Evolutionary conservation across 2,888 invertebrate genomes (phyloP).

Genomic region (Halictus quadricinctus): DNA sequence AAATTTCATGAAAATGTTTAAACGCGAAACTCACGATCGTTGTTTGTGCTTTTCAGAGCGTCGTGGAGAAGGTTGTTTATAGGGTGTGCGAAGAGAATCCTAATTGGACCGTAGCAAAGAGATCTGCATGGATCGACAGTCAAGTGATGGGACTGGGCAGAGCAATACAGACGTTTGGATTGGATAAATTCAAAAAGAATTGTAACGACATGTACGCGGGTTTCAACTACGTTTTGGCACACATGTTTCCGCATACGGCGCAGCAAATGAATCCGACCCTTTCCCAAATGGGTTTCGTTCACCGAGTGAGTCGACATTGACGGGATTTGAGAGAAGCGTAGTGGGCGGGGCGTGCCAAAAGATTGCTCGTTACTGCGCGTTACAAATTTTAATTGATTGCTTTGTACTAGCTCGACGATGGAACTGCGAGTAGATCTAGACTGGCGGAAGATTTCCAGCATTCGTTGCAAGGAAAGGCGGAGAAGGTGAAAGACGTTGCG

Average conservation of each 20-base stretch:
- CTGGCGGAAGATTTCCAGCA: constrained; percentile 79
- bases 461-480: constrained; percentile 80
- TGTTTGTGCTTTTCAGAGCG: constrained; percentile 85
- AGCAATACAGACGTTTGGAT: constrained; percentile 94
- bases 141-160: constrained; percentile 93
- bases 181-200: constrained; percentile 95
- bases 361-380: neutral
- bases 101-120: constrained; percentile 89
- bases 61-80: constrained; percentile 95
- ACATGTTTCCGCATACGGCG: constrained; percentile 87
- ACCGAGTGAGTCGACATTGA: constrained; percentile 35
- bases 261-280: constrained; percentile 76
- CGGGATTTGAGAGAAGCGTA: neutral
- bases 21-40: neutral
- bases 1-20: neutral
- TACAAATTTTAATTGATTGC: neutral
- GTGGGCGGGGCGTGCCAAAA: neutral
- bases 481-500: constrained; percentile 90
- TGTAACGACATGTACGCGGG: constrained; percentile 92
- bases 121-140: constrained; percentile 95
- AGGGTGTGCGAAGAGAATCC: constrained; percentile 87
- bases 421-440: constrained; percentile 71
- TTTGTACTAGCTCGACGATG: constrained; percentile 72
- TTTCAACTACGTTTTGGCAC: constrained; percentile 91
- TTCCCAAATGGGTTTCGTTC: constrained; percentile 71